Percentiles rank a stretch among this genome's conserved stretches.
Conservation (phyloP, 2,888 invertebrate genomes). For the Leptinotarsa peninsularis region DNA sequence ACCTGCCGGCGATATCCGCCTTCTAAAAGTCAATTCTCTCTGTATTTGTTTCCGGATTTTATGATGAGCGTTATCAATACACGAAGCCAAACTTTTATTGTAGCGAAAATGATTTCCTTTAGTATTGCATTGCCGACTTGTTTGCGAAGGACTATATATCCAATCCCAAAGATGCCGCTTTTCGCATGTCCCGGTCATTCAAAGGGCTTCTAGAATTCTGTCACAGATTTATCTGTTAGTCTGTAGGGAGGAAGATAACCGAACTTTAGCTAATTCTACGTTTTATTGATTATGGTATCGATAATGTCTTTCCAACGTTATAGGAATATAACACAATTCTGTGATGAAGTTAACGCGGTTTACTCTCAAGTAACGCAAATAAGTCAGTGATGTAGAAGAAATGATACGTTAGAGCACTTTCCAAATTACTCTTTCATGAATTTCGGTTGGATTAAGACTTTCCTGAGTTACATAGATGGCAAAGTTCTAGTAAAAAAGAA, state of each 20-base stretch:
- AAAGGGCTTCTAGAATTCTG: constrained; percentile 38
- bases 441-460: no score
- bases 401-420: no score
- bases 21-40: constrained; percentile 1
- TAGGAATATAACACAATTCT: not conserved
- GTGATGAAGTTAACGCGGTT: not conserved
- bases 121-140: constrained; percentile 46
- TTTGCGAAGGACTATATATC: constrained; percentile 58
- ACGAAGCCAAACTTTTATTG: constrained; percentile 29
- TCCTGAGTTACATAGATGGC: no score
- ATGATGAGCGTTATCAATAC: constrained; percentile 2
- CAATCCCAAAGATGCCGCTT: constrained; percentile 56
- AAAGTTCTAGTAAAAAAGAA: no score
- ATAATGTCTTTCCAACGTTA: not conserved
- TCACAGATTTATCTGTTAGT: constrained; percentile 38
- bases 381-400: no score
- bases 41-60: not conserved
- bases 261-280: not conserved
- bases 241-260: constrained; percentile 32
- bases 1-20: not conserved
- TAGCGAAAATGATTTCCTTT: constrained; percentile 32
- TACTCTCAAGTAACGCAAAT: no score
- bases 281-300: not conserved
- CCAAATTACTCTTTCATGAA: no score
- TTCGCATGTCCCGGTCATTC: constrained; percentile 61